These are phyloP conservation scores for Liodrosophila aerea DNA, from an alignment of 2,888 invertebrate genomes.

Conservation along the genomic window DNA sequence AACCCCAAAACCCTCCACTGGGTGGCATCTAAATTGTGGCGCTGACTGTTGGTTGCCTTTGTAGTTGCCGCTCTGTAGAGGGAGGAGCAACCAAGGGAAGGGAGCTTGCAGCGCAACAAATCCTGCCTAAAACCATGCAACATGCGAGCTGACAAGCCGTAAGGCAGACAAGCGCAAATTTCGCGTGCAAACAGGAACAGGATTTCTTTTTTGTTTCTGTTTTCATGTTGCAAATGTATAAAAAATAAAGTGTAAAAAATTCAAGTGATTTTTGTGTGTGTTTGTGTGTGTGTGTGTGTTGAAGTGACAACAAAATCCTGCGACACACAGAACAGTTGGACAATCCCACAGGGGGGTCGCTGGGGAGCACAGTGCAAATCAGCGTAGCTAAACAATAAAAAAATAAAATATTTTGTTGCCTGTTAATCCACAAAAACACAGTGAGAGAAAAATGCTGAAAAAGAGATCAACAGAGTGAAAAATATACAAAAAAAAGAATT, in stretches of 20 bases:
- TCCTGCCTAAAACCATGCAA: slow-evolving; percentile 78
- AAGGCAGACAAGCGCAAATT: slow-evolving; percentile 78
- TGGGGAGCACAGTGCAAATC: slow-evolving; percentile 52
- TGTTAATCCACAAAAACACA: slow-evolving; percentile 67
- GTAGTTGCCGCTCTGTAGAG: slow-evolving; percentile 47
- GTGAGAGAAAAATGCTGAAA: slow-evolving; percentile 31
- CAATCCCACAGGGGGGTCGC: slow-evolving; percentile 27
- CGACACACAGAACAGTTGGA: slow-evolving; percentile 47
- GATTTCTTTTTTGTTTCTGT: slow-evolving; percentile 44
- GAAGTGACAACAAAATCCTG: slow-evolving; percentile 79
- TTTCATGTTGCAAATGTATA: slow-evolving; percentile 57
- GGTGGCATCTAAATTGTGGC: slow-evolving; percentile 61
- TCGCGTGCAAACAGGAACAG: slow-evolving; percentile 71
- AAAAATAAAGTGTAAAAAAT: slow-evolving; percentile 78
- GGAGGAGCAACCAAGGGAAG: slow-evolving; percentile 19
- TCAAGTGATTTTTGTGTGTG: slow-evolving; percentile 72
- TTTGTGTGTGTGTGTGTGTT: slow-evolving; percentile 56
- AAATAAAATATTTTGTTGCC: slow-evolving; percentile 73
- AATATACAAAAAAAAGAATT: slow-evolving; percentile 24
- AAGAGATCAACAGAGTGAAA: slow-evolving; percentile 46
- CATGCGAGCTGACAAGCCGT: slow-evolving; percentile 79
- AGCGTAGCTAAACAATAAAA: slow-evolving; percentile 74
- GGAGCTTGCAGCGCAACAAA: slow-evolving; percentile 57
- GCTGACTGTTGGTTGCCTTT: slow-evolving; percentile 53
- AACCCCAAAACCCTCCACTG: slow-evolving; percentile 13